phyloP scores from a whole-genome alignment of 2,113 vertebrate genomes.

The Chloropsis hardwickii region DNA sequence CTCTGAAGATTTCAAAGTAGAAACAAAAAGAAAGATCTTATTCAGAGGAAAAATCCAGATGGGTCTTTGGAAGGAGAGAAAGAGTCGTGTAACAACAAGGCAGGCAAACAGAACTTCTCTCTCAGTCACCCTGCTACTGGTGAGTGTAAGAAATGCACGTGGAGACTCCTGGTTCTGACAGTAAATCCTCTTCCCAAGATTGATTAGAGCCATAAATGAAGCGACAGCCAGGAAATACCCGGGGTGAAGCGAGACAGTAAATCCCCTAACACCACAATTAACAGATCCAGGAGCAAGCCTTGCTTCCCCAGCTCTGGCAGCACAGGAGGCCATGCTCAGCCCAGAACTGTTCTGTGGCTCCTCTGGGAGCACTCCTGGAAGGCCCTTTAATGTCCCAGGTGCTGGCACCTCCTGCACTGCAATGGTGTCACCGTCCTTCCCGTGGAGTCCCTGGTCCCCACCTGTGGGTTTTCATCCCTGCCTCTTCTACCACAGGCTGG shows the following conservation, averaged over 20 bases:
- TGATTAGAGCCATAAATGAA: constrained; percentile 42
- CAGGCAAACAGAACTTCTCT: background rate
- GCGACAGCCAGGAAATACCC: constrained; percentile 52
- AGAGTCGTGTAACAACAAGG: background rate
- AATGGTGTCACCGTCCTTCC: background rate
- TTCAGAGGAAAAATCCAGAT: background rate
- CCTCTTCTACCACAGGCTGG: background rate
- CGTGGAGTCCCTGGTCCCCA: background rate
- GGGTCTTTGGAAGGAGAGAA: background rate
- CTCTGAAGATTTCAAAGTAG: background rate
- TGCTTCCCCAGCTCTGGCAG: background rate
- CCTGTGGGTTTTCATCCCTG: background rate
- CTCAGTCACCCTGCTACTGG: background rate
- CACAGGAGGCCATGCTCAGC: constrained; percentile 4
- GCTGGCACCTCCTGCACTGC: background rate
- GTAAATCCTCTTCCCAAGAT: constrained; percentile 43
- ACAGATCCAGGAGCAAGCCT: background rate
- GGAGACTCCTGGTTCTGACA: background rate
- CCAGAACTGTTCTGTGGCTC: background rate
- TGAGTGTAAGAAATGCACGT: background rate
- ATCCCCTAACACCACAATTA: background rate
- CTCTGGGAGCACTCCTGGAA: background rate
- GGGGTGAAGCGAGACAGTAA: constrained; percentile 33
- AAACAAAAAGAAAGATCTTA: background rate
- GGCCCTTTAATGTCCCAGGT: background rate